Base-by-base conservation (phyloP, 2,888 invertebrate species). In the Nineta flava region DNA sequence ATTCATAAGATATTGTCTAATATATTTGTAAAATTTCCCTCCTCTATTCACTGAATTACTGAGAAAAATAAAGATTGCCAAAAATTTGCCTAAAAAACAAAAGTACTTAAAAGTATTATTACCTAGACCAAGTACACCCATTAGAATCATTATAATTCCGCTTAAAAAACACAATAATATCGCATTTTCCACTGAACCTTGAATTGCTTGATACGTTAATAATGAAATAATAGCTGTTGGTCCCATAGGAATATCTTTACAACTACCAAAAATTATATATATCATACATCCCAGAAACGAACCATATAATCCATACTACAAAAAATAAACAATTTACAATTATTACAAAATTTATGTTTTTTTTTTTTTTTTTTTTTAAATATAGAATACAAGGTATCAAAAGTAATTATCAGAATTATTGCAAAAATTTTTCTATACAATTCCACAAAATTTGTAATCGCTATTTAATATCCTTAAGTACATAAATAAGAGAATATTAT, bases 281-380 rank as follows among this genome's bases (percentile, higher is more conserved):
- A 93, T 74, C 67, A 94, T 84, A 64, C 87, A 85, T 43, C 93
- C 91, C 60, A 93, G 69, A 69, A 94, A 94, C n/a, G 93, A 88
- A 48, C 91, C 87, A 68, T 94, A 94, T 47, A 95, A 72, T 41
- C 94, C 95, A 67, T 88, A 87, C 83, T 92, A 74, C 10, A 65
- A 60, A 51, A 51, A 56, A 51, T 54, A 42, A 46, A 41, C 31
- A 32, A 19, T 31, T 32, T 46, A 53, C 50, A 46, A 44, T 49
- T 3, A 52, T 42, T 48, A 17, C 9, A 12, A 47, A 3, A 10
- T 4, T 13, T 49, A 13, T 38, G 6, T 3, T n/a, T n/a, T n/a
- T n/a, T n/a, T n/a, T n/a, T n/a, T n/a, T n/a, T n/a, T n/a, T n/a
- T n/a, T n/a, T n/a, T n/a, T n/a, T n/a, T n/a, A n/a, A n/a, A n/a